These are phyloP conservation scores for Dasypolia templi DNA, from an alignment of 2,888 invertebrate genomes.

Conservation along the genomic window DNA sequence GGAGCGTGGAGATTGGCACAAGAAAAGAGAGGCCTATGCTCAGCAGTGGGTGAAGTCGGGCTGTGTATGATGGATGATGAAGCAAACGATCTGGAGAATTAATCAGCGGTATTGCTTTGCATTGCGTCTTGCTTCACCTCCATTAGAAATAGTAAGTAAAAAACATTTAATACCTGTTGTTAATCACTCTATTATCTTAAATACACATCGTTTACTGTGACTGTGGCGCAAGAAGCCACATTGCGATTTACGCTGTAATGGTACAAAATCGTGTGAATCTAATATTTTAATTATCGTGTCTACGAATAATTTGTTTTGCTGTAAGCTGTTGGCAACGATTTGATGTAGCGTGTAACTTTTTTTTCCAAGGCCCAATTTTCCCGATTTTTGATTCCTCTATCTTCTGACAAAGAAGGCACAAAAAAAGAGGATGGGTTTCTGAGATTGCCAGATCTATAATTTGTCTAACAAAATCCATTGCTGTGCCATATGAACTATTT, in stretches of 20 bases:
- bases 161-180: conserved; percentile 10
- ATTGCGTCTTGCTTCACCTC: background rate
- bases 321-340: conserved; percentile 6
- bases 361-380: background rate
- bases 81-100: background rate
- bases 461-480: background rate
- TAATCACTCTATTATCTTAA: conserved; percentile 39
- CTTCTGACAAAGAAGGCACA: background rate
- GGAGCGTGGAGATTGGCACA: too few species aligned
- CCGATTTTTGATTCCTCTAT: background rate
- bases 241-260: conserved; percentile 12
- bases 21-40: too few species aligned
- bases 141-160: conserved; percentile 11
- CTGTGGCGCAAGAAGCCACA: conserved; percentile 40
- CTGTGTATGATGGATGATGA: too few species aligned
- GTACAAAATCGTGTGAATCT: conserved; percentile 59
- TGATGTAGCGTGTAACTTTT: conserved; percentile 6
- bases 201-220: conserved; percentile 12
- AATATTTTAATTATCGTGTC: conserved; percentile 44
- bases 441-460: background rate
- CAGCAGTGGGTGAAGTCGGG: too few species aligned
- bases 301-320: conserved; percentile 9
- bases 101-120: background rate
- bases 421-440: background rate
- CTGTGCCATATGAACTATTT: conserved; percentile 2